Conservation (phyloP, 2,797 vertebrate species). For the Lophotriccus pileatus region DNA sequence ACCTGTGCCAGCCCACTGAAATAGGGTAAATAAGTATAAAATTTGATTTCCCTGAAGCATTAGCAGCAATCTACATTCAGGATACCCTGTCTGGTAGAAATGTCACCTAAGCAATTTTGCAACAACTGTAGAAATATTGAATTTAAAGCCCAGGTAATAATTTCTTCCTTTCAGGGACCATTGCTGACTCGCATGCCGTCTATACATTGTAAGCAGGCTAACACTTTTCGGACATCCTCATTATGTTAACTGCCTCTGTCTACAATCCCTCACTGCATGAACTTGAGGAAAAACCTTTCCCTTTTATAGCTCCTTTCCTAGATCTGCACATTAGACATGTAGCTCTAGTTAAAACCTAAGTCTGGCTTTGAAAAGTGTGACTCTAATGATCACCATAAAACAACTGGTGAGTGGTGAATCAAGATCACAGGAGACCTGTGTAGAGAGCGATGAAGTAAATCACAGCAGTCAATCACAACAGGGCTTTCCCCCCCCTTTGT, state of each 20-base stretch:
- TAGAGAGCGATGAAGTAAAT: not conserved
- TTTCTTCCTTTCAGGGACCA: not conserved
- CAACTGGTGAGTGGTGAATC: not conserved
- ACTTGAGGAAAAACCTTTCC: not conserved
- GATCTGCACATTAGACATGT: not conserved
- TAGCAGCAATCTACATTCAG: not conserved
- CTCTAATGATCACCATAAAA: not conserved
- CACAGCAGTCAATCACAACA: not conserved
- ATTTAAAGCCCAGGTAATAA: not conserved
- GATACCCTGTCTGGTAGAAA: not conserved
- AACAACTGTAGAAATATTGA: not conserved
- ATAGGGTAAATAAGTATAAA: not conserved
- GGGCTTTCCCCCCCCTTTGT: rapidly evolving
- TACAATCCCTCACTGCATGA: not conserved
- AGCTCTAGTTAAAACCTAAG: not conserved
- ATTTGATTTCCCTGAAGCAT: not conserved
- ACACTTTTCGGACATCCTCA: not conserved
- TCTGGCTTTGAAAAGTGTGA: not conserved
- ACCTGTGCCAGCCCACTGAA: not conserved
- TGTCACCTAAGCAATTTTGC: not conserved
- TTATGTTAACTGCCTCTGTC: not conserved
- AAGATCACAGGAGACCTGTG: not conserved
- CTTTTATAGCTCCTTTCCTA: not conserved
- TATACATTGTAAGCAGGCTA: not conserved
- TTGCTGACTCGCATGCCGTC: not conserved